A percentile compares a stretch with the other conserved stretches of the same genome.
Evolutionary conservation across 1,140 invertebrate genomes (phyloP).

Genomic region (Caenorhabditis briggsae): DNA sequence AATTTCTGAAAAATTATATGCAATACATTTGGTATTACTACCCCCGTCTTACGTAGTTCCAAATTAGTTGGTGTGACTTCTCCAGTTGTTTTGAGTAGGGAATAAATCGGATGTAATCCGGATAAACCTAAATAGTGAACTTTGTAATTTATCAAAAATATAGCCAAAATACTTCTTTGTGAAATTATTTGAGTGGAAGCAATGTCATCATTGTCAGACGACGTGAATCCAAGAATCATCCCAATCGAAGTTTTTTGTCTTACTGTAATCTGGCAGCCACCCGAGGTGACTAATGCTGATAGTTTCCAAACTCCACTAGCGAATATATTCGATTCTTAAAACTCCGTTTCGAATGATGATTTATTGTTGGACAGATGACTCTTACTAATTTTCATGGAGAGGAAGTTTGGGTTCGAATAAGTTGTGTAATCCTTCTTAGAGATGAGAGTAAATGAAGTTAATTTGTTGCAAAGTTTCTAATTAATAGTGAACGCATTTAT

Average conservation of each 20-base stretch:
- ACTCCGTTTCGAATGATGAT: too few relatives aligned
- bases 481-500: too few relatives aligned
- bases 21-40: not conserved
- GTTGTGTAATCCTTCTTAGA: not conserved
- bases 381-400: not conserved
- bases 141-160: too few relatives aligned
- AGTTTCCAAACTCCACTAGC: not conserved
- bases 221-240: constrained; percentile 1
- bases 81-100: too few relatives aligned
- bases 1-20: not conserved
- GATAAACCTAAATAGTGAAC: too few relatives aligned
- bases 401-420: not conserved
- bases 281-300: not conserved
- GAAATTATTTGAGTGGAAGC: not conserved
- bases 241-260: not conserved
- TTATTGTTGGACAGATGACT: too few relatives aligned
- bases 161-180: not conserved
- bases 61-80: not conserved
- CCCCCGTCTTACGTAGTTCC: not conserved
- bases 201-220: not conserved
- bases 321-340: not conserved
- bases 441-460: not conserved
- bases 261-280: constrained; percentile 6
- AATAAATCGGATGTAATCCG: too few relatives aligned
- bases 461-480: too few relatives aligned